Base-by-base conservation (phyloP, 2,888 invertebrate genomes). In the Dolomedes plantarius region DNA sequence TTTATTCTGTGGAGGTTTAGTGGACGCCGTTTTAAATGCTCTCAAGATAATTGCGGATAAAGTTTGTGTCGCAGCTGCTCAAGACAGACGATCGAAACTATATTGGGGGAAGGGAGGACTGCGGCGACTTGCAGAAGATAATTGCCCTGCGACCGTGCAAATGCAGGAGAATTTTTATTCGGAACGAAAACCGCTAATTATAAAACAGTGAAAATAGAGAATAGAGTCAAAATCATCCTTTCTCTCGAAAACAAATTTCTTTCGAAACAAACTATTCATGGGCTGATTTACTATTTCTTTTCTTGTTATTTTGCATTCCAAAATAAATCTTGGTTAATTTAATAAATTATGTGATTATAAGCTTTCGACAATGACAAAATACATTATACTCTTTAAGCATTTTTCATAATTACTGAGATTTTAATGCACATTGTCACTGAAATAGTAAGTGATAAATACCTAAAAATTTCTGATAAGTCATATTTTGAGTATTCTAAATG, bases 1-100 rank as follows among this genome's bases (percentile, higher is more conserved):
- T 68, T 78, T 69, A 75, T 71, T 64, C 82, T 65, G 83, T 68
- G 71, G 69, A 64, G 80, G 76, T 83, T 83, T 83, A 83, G 76
- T 76, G 68, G 65, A 64, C 39, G 67, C 67, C 73, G 73, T 77
- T 85, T 83, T 85, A 85, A 85, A 85, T 85, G 83, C 83, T 85
- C 77, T 77, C 73, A 77, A 85, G 77, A 85, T 85, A 85, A 85
- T 85, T 85, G 83, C 77, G 39, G 67, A 68, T 56, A 73, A 85
- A 85, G 77, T 85, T 85, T 85, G 67, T 67, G 73, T 77, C 73
- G 50, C 83, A 85, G 83, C 77, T 85, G 83, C 77, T 85, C 72
- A 36, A 67, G 83, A 85, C 73, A 67, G 76, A 72, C 36, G 77
- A 85, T 85, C 83, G 83, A 85, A 85, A 73, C 77, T 77, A 77